Evolutionary conservation across 2,797 vertebrate species (phyloP), one percentile per base, ranked within the genome.

Genomic region (Danionella dracula): DNA sequence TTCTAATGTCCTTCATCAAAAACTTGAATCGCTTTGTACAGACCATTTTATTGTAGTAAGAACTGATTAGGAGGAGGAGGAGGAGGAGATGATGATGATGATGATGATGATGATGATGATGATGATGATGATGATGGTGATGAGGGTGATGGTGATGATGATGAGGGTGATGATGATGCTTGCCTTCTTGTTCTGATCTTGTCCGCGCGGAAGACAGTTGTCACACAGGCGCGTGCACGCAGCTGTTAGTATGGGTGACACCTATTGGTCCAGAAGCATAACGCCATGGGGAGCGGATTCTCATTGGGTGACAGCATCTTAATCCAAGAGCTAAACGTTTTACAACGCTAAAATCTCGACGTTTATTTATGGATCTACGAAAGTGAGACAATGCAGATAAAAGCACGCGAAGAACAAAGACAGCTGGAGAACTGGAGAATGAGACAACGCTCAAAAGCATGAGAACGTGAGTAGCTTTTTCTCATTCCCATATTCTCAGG

Each of bases 201-300:
- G 37, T 9, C 5, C 15, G 3, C 8, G 20, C 8, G 5, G 5
- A n/a, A 58, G 4, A 23, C 40, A 6, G 42, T 40, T 16, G 12
- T 69, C 32, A 32, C 34, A 34, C 34, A n/a, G n/a, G 45, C 45
- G 20, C 32, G 9, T 13, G 2, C 23, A 27, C 37, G 15, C 15
- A 51, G 42, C 41, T 8, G 16, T 32, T 42, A 16, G 21, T 4
- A 34, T 15, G 42, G 8, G n/a, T 32, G 54, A 38, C 51, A 48
- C 21, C 66, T 51, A 73, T 77, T 74, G 72, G 75, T 62, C 32
- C 45, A 72, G 4, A 31, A 16, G 40, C 8, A 31, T 56, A 63
- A 66, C 45, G 44, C 71, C 68, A 68, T 29, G 57, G 58, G 34
- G 54, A 57, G 69, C 58, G 62, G 41, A 7, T 17, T 67, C 49